Conservation (phyloP, 2,888 invertebrate species). For the Xylocampa areola region DNA sequence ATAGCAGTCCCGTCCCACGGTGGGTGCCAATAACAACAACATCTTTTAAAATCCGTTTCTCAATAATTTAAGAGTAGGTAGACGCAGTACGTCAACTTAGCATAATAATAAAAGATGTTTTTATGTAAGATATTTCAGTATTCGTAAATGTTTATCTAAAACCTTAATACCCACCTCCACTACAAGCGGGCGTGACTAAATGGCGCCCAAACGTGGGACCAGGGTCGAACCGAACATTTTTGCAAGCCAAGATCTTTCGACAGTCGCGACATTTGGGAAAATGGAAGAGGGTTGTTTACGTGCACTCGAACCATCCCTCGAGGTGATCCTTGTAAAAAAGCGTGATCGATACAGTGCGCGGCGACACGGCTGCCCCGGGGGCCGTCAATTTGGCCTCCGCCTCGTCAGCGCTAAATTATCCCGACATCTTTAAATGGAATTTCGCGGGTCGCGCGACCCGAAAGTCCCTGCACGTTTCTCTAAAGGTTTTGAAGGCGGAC, state of each 20-base stretch:
- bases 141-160: constrained; percentile 29
- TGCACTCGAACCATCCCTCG: constrained; percentile 73
- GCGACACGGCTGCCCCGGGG: constrained; percentile 79
- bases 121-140: constrained; percentile 6
- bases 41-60: not conserved
- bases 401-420: constrained; percentile 89
- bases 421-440: constrained; percentile 89
- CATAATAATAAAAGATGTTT: not conserved
- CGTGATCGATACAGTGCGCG: constrained; percentile 82
- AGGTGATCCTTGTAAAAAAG: constrained; percentile 74
- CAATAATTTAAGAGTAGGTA: not conserved
- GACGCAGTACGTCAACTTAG: not conserved
- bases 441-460: constrained; percentile 83
- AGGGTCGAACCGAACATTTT: constrained; percentile 60
- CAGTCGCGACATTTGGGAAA: constrained; percentile 68
- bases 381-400: constrained; percentile 86
- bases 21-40: constrained; percentile 43
- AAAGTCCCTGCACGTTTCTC: constrained; percentile 74
- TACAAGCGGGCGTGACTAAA: constrained; percentile 51
- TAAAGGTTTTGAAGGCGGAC: constrained; percentile 68
- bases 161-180: too few species aligned
- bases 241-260: constrained; percentile 69
- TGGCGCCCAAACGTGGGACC: constrained; percentile 66
- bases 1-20: constrained; percentile 18
- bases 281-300: constrained; percentile 81